These are phyloP conservation scores for Lagorchestes hirsutus DNA, from an alignment of 2,797 vertebrate species.

Conservation along the genomic window DNA sequence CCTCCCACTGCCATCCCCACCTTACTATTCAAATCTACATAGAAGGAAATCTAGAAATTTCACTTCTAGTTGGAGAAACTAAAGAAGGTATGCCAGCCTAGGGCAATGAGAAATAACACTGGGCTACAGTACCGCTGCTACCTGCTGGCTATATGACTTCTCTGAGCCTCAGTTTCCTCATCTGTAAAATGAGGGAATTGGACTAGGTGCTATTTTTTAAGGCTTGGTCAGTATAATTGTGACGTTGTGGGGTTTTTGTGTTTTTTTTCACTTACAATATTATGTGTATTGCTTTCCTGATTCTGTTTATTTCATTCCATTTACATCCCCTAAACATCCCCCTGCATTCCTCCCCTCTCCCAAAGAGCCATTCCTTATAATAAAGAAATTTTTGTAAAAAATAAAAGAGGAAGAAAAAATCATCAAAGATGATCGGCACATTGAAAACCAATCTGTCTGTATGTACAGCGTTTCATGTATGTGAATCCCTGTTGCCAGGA, in stretches of 20 bases:
- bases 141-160: not conserved
- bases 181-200: not conserved
- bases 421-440: not conserved
- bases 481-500: not conserved
- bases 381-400: not conserved
- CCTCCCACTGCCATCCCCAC: not conserved
- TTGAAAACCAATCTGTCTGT: not conserved
- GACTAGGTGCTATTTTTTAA: not conserved
- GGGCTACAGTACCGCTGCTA: not conserved
- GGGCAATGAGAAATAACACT: not conserved
- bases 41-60: conserved; percentile 41
- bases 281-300: not conserved
- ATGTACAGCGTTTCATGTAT: not conserved
- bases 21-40: conserved; percentile 1
- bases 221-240: not conserved
- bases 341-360: not conserved
- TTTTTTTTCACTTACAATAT: not conserved
- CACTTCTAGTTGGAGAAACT: conserved; percentile 32
- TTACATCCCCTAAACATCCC: not conserved
- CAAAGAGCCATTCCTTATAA: not conserved
- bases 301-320: not conserved
- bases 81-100: not conserved
- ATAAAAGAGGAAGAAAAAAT: not conserved
- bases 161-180: not conserved
- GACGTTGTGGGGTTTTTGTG: not conserved